These are phyloP conservation scores for Cryptotermes secundus DNA, from an alignment of 1,140 invertebrate species.

Conservation along the genomic window DNA sequence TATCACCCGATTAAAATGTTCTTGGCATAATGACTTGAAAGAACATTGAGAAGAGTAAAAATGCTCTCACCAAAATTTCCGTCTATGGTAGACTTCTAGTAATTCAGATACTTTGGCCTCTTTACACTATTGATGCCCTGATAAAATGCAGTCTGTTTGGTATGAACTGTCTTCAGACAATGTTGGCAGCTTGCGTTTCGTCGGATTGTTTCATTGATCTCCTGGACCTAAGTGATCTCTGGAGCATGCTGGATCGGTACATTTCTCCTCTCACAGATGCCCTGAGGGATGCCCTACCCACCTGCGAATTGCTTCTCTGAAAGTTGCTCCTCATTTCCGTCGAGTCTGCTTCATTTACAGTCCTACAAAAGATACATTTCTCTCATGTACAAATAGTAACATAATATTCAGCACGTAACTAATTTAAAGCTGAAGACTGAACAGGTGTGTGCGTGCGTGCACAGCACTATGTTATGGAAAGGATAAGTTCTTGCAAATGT, in stretches of 20 bases:
- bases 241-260: conserved; percentile 64
- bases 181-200: conserved; percentile 26
- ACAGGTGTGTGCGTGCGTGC: too few species aligned
- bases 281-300: conserved; percentile 49
- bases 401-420: too few species aligned
- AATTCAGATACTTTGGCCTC: not conserved
- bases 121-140: not conserved
- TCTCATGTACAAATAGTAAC: too few species aligned
- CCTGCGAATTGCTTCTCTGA: conserved; percentile 44
- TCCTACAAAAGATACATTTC: not conserved
- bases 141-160: not conserved
- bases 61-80: too few species aligned
- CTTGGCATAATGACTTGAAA: too few species aligned
- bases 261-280: conserved; percentile 63
- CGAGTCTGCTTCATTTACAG: not conserved
- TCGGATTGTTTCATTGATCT: not conserved
- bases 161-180: conserved; percentile 9
- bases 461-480: too few species aligned
- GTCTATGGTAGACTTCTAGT: too few species aligned
- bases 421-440: too few species aligned
- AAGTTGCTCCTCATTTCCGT: conserved; percentile 41
- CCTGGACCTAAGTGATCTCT: conserved; percentile 45
- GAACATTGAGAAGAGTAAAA: too few species aligned
- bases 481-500: too few species aligned
- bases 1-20: too few species aligned